Base-by-base conservation (phyloP, 2,888 invertebrate species). In the Diogma glabrata region DNA sequence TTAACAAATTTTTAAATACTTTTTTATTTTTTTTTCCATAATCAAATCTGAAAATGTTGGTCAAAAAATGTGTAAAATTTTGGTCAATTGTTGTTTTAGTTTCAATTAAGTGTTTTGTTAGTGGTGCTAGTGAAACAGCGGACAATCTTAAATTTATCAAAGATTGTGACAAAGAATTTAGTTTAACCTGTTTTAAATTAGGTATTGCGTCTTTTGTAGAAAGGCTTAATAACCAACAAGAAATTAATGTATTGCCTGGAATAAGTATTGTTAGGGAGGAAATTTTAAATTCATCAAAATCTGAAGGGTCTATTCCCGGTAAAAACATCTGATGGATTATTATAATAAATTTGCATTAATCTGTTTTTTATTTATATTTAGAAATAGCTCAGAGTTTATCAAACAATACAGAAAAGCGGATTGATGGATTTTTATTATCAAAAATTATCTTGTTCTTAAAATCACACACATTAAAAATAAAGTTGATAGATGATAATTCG, bases 161-260 rank as follows among this genome's bases (percentile, higher is more conserved):
- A 1, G 75, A 75, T 55, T 82, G 83, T 64, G 71, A 72, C 33
- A 73, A 72, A 20, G 68, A 72, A 1, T 79, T 82, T 60, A 85
- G 81, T 63, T 73, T 82, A 19, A 84, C 84, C 62, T 89, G 89
- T 62, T 69, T 88, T 30, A 89, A 88, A 63, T 71, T 88, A 54
- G 87, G 87, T 60, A 78, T 85, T 45, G 76, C 87, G 2, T 82
- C 83, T 4, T 79, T 87, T 61, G 74, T 89, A 55, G 87, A 88
- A 62, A 79, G 81, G 46, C 63, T 88, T 28, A 79, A 82, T 57
- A 82, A 83, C 61, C 77, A 79, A 57, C 58, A 62, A 59, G 80
- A 84, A 64, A 74, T 84, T 4, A 76, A 74, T 54, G 74, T 89
- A 9, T 62, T 86, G 9, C 84, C 87, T 0, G 88, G 88, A 54